Conservation (phyloP, 2,113 vertebrate genomes). For the Prietella phreatophila region DNA sequence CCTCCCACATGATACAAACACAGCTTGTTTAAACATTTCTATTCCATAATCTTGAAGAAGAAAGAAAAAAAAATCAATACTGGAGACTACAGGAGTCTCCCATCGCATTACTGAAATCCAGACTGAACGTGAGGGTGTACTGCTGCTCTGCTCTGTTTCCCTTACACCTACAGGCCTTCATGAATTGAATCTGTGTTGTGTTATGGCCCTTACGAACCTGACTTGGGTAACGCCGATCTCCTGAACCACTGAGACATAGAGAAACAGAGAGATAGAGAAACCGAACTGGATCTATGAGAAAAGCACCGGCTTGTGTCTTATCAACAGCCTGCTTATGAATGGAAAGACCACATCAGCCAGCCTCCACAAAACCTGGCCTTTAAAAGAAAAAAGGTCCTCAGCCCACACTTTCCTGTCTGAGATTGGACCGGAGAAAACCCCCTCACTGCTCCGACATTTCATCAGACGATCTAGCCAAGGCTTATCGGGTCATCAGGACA, state of each 20-base stretch:
- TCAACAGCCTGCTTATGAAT: conserved; percentile 53
- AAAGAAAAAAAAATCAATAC: background rate
- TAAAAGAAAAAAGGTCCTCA: conserved; percentile 29
- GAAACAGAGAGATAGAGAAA: background rate
- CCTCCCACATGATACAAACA: conserved; percentile 8
- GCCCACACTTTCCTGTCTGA: conserved; percentile 51
- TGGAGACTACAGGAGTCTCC: background rate
- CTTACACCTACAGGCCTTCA: background rate
- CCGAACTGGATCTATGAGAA: conserved; percentile 4
- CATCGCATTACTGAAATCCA: background rate
- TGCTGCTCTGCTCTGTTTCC: background rate
- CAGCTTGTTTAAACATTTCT: conserved; percentile 12
- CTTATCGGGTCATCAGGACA: conserved; percentile 21
- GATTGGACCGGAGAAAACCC: conserved; percentile 35
- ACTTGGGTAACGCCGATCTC: background rate
- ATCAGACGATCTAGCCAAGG: background rate
- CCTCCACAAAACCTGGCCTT: conserved; percentile 48
- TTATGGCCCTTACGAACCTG: background rate
- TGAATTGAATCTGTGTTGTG: background rate
- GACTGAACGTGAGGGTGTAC: background rate
- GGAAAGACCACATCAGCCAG: conserved; percentile 61
- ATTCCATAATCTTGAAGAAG: background rate
- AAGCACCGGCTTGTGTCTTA: conserved; percentile 26
- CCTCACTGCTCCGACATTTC: conserved; percentile 44
- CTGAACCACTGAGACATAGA: background rate